phyloP scores from a whole-genome alignment of 2,888 invertebrate genomes.

The Plagodis dolabraria region DNA sequence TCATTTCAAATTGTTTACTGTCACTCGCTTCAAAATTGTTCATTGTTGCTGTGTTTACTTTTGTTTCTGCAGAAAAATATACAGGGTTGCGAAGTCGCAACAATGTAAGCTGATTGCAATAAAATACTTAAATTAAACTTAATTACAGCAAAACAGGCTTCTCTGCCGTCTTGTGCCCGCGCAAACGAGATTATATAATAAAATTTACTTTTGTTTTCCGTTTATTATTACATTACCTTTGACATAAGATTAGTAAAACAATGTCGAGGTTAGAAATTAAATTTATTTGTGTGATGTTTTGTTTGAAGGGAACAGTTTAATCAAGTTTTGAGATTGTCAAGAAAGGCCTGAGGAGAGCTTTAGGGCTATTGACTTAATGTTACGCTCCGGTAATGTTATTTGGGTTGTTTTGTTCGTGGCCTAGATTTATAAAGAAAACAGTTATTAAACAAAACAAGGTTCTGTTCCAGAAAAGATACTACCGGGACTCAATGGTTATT shows the following conservation, averaged over 20 bases:
- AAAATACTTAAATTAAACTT: constrained; percentile 27
- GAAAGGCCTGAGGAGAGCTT: constrained; percentile 1
- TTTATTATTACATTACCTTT: constrained; percentile 52
- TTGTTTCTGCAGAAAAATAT: too few species aligned
- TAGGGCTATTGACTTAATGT: constrained; percentile 12
- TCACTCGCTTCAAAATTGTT: too few species aligned
- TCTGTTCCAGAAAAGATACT: background rate
- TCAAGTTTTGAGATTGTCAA: constrained; percentile 10
- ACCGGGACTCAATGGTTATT: too few species aligned
- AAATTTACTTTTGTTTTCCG: constrained; percentile 44
- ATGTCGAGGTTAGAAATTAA: constrained; percentile 17
- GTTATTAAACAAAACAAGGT: background rate
- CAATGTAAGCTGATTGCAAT: constrained; percentile 14
- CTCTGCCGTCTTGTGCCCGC: constrained; percentile 16
- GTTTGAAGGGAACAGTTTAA: constrained; percentile 9
- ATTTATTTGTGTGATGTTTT: constrained; percentile 16
- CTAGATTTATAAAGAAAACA: background rate
- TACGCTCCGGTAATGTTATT: constrained; percentile 4
- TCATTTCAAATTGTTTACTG: too few species aligned
- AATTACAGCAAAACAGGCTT: constrained; percentile 31
- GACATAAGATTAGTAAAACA: constrained; percentile 33
- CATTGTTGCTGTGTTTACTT: too few species aligned
- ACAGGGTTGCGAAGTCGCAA: background rate
- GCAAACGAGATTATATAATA: constrained; percentile 33
- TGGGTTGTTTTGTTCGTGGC: constrained; percentile 1